A percentile compares a stretch with the other conserved stretches of the same genome.
phyloP scores from a whole-genome alignment of 92 coral and sea anemone genomes.

The Blastomussa wellsi region DNA sequence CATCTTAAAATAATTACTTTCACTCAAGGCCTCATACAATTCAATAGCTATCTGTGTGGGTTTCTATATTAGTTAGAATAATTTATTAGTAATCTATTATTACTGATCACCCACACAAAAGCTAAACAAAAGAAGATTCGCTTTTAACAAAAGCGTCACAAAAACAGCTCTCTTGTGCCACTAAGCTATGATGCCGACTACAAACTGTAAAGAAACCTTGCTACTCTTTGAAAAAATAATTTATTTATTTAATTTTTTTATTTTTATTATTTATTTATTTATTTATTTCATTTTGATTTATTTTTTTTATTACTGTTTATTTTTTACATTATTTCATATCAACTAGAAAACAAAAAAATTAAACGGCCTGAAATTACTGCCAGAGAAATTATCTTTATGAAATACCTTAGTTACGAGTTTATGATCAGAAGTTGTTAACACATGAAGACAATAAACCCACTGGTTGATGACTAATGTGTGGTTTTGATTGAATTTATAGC shows the following conservation, averaged over 20 bases:
- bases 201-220: not conserved
- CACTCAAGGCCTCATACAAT: not conserved
- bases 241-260: not conserved
- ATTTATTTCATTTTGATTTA: no score
- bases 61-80: not conserved
- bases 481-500: no score
- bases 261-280: no score
- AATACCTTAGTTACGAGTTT: no score
- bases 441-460: no score
- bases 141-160: not conserved
- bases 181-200: not conserved
- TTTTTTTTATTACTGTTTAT: no score
- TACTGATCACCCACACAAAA: slow-evolving; percentile 6
- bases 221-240: not conserved
- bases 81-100: not conserved
- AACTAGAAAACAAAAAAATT: no score
- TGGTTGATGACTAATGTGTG: no score
- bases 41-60: not conserved
- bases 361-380: no score
- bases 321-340: no score
- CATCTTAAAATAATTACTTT: not conserved
- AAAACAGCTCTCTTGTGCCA: not conserved
- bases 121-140: not conserved
- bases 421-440: no score
- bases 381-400: no score